Conservation (phyloP, 2,113 vertebrate species). For the zebrafish (Danio rerio) region GRCz12tu NC_133192.1:20392001-20392500, state of each 20-base stretch:
- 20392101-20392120: conserved; percentile 23
- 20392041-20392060: conserved; percentile 26
- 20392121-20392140: conserved; percentile 26
- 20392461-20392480: too few species aligned
- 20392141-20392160: conserved; percentile 25
- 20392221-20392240: neutral
- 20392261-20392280: neutral
- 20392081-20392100: conserved; percentile 41
- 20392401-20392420: too few species aligned
- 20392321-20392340: too few species aligned
- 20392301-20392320: neutral
- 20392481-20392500: too few species aligned
- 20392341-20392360: too few species aligned
- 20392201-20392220: neutral
- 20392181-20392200: neutral
- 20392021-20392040: conserved; percentile 46
- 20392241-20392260: neutral
- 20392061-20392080: conserved; percentile 42
- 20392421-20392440: too few species aligned
- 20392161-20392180: conserved; percentile 6
- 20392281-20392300: neutral
- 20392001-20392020: conserved; percentile 35
- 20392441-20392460: too few species aligned
- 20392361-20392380: too few species aligned
- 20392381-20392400: too few species aligned